Evolutionary conservation across 2,888 invertebrate species (phyloP), one percentile per base, ranked within the genome.

Genomic region (Apamea sordens): DNA sequence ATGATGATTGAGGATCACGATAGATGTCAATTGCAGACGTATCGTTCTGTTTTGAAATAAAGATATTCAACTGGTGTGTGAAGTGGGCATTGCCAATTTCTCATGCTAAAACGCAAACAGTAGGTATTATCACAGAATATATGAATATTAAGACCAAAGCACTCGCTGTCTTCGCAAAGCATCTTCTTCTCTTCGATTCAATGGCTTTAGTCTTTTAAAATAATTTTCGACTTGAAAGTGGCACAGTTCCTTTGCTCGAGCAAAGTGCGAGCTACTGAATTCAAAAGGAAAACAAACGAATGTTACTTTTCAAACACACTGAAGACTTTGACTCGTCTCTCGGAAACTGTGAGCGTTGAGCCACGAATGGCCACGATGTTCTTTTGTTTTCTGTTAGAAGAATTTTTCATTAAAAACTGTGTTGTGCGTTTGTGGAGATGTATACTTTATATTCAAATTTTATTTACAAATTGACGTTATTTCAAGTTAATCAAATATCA

Each of bases 301-400:
- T 28, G 59, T 75, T 24, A 77, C 83, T 83, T 85, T 76, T 83
- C 83, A 81, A 73, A 83, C 65, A 59, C 71, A 32, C 32, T 53
- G 61, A 53, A 88, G 76, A 75, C 88, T 88, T 89, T 88, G 88
- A 87, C 86, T 77, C 56, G 73, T 89, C 88, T 89, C 64, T 47
- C 28, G 88, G 89, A 89, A 88, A 89, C 78, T 73, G 82, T 15
- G 63, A 47, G 86, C 78, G 56, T 68, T 72, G 80, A 59, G 76
- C 44, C 68, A 24, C 87, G 74, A 72, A 73, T 56, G 47, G 79
- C 41, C 70, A 44, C 71, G n/a, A 72, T 64, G n/a, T 74, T 65
- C 72, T 73, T 56, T 77, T 80, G 64, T 80, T 73, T 70, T 80
- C 13, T 56, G 6, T 32, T 53, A 65, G 44, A 68, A 44, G 47